Conservation (phyloP, 64 coral and sea anemone species). For the Actinia equina region DNA sequence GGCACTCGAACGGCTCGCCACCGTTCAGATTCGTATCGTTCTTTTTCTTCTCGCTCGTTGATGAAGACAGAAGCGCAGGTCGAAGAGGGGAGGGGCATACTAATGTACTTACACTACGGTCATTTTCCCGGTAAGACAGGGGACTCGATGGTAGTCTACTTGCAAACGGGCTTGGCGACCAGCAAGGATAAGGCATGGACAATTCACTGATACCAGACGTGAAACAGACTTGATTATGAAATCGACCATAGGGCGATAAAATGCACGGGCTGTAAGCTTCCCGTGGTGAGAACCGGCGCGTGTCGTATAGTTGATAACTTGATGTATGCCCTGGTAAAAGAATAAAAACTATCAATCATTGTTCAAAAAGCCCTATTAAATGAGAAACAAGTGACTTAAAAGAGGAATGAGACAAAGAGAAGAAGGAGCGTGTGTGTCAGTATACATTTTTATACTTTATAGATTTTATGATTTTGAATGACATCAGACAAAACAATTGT, state of each 20-base stretch:
- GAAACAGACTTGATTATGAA: conserved; percentile 33
- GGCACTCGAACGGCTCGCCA: conserved; percentile 85
- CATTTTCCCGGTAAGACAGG: conserved; percentile 1
- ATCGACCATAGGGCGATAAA: conserved; percentile 31
- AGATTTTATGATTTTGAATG: neutral
- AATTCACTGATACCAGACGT: neutral
- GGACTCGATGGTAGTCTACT: neutral
- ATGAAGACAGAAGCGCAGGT: neutral
- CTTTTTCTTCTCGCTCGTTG: conserved; percentile 42
- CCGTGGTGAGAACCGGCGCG: neutral
- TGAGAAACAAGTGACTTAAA: neutral
- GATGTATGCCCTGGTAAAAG: neutral
- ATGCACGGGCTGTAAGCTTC: conserved; percentile 58
- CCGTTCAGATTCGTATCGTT: conserved; percentile 21
- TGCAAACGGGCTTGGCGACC: conserved; percentile 23
- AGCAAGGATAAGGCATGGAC: conserved; percentile 45
- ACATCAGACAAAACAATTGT: neutral
- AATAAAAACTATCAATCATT: neutral
- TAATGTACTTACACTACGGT: neutral
- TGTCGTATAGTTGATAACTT: neutral
- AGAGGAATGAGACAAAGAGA: neutral
- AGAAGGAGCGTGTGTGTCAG: neutral
- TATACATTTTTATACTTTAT: too few relatives aligned
- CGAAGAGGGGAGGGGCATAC: conserved; percentile 5
- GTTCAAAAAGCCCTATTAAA: neutral